These are phyloP conservation scores for Procambarus clarkii DNA, from an alignment of 1,140 invertebrate genomes.

Conservation along the genomic window DNA sequence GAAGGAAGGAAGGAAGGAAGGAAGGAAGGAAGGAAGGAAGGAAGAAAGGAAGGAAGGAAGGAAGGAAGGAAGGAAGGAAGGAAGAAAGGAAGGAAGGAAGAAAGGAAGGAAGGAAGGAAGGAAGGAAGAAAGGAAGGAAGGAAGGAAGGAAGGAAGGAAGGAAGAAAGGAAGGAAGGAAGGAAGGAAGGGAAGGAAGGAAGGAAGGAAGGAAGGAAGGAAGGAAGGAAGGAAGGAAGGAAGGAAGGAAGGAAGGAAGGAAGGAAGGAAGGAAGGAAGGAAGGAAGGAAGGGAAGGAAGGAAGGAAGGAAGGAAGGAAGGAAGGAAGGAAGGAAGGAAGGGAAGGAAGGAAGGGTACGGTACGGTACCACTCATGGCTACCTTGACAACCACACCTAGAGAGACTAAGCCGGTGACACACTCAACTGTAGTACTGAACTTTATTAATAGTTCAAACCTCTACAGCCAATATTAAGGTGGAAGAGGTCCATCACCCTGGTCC, in stretches of 20 bases:
- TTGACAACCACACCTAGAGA: too few species aligned
- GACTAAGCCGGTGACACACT: too few species aligned
- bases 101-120: constrained; percentile 15
- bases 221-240: background rate
- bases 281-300: constrained; percentile 3
- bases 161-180: background rate
- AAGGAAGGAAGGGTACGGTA: too few species aligned
- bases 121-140: constrained; percentile 11
- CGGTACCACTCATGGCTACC: too few species aligned
- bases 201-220: background rate
- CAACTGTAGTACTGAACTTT: too few species aligned
- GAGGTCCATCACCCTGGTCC: too few species aligned
- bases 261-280: constrained; percentile 22
- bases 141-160: background rate
- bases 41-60: background rate
- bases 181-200: background rate
- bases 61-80: background rate
- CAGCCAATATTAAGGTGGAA: too few species aligned
- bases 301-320: constrained; percentile 27
- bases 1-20: background rate
- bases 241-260: constrained; percentile 15
- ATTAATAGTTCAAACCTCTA: too few species aligned
- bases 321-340: constrained; percentile 29
- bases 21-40: too few species aligned
- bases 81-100: constrained; percentile 26